Conservation (phyloP, 1,140 invertebrate species). For the Yoshiicerus persimilis region DNA sequence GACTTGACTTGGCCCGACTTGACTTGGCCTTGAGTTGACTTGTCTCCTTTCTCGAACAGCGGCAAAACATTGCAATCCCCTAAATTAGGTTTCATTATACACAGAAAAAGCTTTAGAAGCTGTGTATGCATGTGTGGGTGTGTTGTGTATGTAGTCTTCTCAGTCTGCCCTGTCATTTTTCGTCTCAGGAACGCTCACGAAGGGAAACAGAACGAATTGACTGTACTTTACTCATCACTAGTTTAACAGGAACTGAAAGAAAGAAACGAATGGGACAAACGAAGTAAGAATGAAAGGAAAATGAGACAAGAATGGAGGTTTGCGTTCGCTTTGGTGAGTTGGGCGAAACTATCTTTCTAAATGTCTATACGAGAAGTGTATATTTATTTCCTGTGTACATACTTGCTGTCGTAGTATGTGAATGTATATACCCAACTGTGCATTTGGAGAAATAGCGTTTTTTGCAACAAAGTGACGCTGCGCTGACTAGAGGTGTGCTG, state of each 20-base stretch:
- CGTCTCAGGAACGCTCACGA: neutral
- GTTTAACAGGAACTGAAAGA: neutral
- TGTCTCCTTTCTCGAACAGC: neutral
- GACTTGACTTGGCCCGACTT: neutral
- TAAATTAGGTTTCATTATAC: constrained; percentile 13
- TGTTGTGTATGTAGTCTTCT: neutral
- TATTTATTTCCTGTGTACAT: neutral
- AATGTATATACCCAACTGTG: neutral
- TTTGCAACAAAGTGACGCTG: too few species aligned
- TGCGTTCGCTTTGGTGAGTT: neutral
- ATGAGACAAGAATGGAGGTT: neutral
- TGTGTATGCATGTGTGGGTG: neutral
- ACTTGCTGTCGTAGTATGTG: neutral
- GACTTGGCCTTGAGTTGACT: neutral
- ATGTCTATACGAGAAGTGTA: neutral
- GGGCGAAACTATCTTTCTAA: neutral
- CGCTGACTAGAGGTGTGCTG: neutral
- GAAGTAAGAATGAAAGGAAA: neutral
- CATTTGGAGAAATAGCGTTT: neutral
- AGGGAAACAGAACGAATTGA: neutral
- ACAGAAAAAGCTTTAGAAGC: neutral
- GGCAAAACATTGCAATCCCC: neutral
- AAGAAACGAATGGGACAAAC: neutral
- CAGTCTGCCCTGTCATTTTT: neutral
- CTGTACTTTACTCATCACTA: neutral